Conservation (phyloP, 2,797 vertebrate genomes). For the Labeo calbasu region DNA sequence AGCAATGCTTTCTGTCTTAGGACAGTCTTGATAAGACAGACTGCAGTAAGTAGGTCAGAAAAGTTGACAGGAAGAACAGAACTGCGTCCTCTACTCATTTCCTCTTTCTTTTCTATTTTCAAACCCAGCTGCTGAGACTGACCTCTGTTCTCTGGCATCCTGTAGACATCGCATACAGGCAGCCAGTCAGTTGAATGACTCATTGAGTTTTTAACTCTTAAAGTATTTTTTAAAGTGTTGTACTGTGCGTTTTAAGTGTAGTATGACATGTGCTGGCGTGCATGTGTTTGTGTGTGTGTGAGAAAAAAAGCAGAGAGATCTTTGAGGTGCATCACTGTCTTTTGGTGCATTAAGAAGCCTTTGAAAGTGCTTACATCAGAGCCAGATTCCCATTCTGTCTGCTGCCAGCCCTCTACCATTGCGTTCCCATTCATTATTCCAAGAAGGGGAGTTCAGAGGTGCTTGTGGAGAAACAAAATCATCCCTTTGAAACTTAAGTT, state of each 20-base stretch:
- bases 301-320: background rate
- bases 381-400: conserved; percentile 38
- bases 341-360: conserved; percentile 40
- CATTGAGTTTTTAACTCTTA: conserved; percentile 5
- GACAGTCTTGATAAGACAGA: conserved; percentile 10
- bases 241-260: background rate
- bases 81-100: conserved; percentile 12
- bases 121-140: conserved; percentile 10
- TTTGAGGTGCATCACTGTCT: conserved; percentile 21
- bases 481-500: conserved; percentile 36
- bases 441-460: conserved; percentile 35
- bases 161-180: conserved; percentile 25
- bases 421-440: conserved; percentile 32
- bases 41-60: background rate
- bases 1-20: conserved; percentile 4
- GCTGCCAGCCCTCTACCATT: conserved; percentile 11
- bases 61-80: conserved; percentile 18
- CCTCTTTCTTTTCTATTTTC: conserved; percentile 31
- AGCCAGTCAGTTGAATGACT: conserved; percentile 4
- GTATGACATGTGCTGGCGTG: conserved; percentile 22
- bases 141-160: conserved; percentile 25
- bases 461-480: conserved; percentile 47
- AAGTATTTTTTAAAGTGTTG: conserved; percentile 6
- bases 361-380: conserved; percentile 33
- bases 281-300: conserved; percentile 13